Base-by-base conservation (phyloP, 2,113 vertebrate genomes). In the Brachypodius melanocephalos region DNA sequence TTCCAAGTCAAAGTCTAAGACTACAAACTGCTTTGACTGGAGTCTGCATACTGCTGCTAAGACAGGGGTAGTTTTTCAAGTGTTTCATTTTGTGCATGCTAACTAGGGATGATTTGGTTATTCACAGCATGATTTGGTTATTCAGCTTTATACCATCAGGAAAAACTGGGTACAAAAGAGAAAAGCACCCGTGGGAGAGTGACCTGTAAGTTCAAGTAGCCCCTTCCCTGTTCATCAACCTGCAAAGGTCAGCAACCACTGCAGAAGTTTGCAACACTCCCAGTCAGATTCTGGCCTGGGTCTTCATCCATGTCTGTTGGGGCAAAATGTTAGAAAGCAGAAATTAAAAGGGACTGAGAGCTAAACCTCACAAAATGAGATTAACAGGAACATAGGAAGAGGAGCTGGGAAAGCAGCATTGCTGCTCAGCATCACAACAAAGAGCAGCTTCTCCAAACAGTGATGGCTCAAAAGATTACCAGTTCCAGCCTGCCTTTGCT, bases 391-490 rank as follows among this genome's bases (percentile, higher is more conserved):
- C 51, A 67, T 3, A 21, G 22, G 51, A 74, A 76, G 49, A 63
- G 62, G 22, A 89, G 74, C 28, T 5, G 28, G 94, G 94, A 83
- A 97, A 96, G 92, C 80, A 94, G 97, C 0, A 0, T 26, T 24
- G 92, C 42, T 81, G 62, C 78, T 97, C 93, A 96, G 55, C 77
- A 89, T 67, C 38, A 58, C 91, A 94, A 97, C 96, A 97, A 97
- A 97, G 96, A 95, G 43, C 8, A 88, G 92, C 91, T 96, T 96
- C 89, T 86, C 62, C 55, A 48, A 59, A 96, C 67, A 57, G 40
- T 5, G 88, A 88, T 91, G 69, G 91, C 57, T 93, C 67, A 90
- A 94, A 25, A 86, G 85, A 89, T 96, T 65, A 96, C 97, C 89
- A 94, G 91, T 88, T 78, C 62, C 58, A 93, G 87, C 95, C 96